Base-by-base conservation (phyloP, 2,113 vertebrate species). In the Azemiops feae region DNA sequence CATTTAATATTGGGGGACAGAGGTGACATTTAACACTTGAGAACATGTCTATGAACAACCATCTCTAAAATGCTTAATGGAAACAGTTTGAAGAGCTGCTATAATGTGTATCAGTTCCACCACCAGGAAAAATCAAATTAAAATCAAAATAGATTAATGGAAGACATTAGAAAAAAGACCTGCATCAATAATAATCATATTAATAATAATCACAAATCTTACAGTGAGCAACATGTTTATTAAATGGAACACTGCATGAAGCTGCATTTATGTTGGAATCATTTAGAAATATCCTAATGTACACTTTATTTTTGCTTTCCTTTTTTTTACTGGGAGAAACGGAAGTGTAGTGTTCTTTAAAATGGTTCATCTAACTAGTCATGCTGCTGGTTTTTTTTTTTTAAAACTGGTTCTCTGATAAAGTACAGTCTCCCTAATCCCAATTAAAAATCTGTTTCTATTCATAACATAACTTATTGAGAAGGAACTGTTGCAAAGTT, bases 221-320 rank as follows among this genome's bases (percentile, higher is more conserved):
- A 64, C 14, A 95, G 60, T 92, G 91, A 39, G 69, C 0, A 8
- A 7, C 89, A 57, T 90, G 45, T 39, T 64, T n/a, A 93, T 90
- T 93, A 85, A 95, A 90, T 4, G 8, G 91, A 88, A 94, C 57
- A 95, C 6, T 93, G 50, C 87, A 92, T 1, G n/a, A 86, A 91
- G n/a, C 94, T 91, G 57, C 50, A 10, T 89, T 55, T 54, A n/a
- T 85, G 34, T 45, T 43, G 47, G 16, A 88, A 81, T 39, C 34
- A 20, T 95, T 97, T 97, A 96, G 96, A 97, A 97, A 97, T 97
- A 94, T 96, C 30, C 91, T 94, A 93, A 89, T 94, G 95, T 91
- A 91, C 89, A 93, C 94, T 95, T 93, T 74, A 91, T 92, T 88
- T 50, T 90, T 95, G 93, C 89, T 93, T 97, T 96, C 96, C n/a